Evolutionary conservation across 37 sponge, comb jelly and placozoan species (phyloP), one percentile per base, ranked within the genome.

Genomic region (Spongia lamella): DNA sequence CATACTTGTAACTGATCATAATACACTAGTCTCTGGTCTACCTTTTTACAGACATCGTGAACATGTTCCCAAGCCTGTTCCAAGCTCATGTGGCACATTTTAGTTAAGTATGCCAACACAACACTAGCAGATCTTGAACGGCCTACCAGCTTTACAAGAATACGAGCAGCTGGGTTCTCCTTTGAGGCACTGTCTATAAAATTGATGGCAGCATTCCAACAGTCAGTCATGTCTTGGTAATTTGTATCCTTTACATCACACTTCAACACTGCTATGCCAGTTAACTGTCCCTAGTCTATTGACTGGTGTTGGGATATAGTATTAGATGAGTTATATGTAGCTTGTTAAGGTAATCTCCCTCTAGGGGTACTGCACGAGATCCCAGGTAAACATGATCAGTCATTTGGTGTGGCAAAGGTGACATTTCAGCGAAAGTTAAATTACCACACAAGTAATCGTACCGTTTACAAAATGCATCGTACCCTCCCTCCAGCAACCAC

Each of bases 311-410:
- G 52, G 1, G 79, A 75, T 21, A 79, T 35, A 34, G 60, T 25
- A 89, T 72, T 31, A 89, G 20, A 67, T 89, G 90, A 17, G 84
- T 84, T 24, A 89, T 84, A 0, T 69, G 53, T n/a, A 89, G 56
- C 32, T 67, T 73, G 1, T 11, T 21, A 38, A 89, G 57, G 4
- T 21, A 30, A 9, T 58, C 47, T 33, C 66, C 34, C 15, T 52
- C 61, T 33, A 76, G 58, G 26, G 70, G 50, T 37, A 89, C 57
- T 7, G 77, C 81, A 16, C 90, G 27, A 5, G 81, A 79, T 1
- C 90, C 90, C 35, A 89, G 30, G 39, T 75, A 84, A 11, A 89
- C 20, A 21, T 75, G 38, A 13, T 51, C 29, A 25, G 56, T 84
- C 47, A 89, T 81, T 37, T 75, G 75, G 63, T 84, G 84, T 21